phyloP scores from a whole-genome alignment of 1,140 invertebrate genomes.

The Eriosoma lanigerum region DNA sequence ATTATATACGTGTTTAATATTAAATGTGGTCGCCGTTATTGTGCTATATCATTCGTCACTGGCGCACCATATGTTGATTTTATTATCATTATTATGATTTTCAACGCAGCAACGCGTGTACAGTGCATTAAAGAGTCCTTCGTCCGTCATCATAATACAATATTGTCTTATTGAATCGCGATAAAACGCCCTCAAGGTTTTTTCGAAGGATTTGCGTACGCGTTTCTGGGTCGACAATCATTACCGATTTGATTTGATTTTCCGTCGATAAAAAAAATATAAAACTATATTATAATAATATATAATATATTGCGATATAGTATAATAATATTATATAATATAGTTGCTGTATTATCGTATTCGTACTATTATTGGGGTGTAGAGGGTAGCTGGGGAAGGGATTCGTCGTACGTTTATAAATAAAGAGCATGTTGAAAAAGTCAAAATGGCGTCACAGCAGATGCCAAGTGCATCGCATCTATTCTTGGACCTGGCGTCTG shows the following conservation, averaged over 20 bases:
- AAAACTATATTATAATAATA: too few species aligned
- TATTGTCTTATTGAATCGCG: not conserved
- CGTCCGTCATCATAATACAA: too few species aligned
- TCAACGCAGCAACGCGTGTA: too few species aligned
- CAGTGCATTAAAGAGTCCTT: not conserved
- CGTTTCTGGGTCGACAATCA: not conserved
- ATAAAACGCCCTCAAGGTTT: not conserved
- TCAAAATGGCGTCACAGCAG: conserved; percentile 48
- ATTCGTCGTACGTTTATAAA: conserved; percentile 44
- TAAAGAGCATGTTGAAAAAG: conserved; percentile 50
- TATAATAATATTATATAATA: too few species aligned
- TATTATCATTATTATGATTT: not conserved
- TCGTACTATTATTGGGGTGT: too few species aligned
- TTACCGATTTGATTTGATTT: not conserved
- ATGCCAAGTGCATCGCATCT: conserved; percentile 50
- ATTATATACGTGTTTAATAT: too few species aligned
- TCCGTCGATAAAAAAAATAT: not conserved
- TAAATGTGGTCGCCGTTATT: not conserved
- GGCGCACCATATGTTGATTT: not conserved
- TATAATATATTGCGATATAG: too few species aligned
- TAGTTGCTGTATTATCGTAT: too few species aligned
- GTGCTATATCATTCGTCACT: not conserved
- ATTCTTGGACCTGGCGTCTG: conserved; percentile 49
- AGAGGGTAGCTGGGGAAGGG: not conserved
- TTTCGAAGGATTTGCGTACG: not conserved